Conservation (phyloP, 2,888 invertebrate genomes). For the Conomelus anceps region DNA sequence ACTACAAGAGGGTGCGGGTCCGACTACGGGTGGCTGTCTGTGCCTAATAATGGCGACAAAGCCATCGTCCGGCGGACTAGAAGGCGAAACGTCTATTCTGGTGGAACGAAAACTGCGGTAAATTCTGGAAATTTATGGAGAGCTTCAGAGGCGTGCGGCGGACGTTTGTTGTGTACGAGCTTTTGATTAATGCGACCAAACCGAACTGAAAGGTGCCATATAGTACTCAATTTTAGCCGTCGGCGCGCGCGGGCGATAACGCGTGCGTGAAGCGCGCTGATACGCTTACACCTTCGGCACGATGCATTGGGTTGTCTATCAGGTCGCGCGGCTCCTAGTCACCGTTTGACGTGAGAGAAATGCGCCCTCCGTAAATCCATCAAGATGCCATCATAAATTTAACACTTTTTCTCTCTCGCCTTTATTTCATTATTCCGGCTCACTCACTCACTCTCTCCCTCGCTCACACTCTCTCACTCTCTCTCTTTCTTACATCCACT, state of each 20-base stretch:
- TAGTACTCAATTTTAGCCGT: neutral
- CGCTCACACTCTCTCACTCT: neutral
- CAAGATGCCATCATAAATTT: neutral
- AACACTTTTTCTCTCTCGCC: neutral
- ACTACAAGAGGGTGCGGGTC: neutral
- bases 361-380: neutral
- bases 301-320: neutral
- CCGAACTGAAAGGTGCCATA: neutral
- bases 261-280: neutral
- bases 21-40: neutral
- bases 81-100: neutral
- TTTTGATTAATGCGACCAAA: neutral
- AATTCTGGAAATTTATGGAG: neutral
- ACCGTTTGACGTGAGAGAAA: neutral
- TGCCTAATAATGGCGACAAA: too few relatives aligned
- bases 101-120: neutral
- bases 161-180: neutral
- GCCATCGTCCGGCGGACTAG: neutral
- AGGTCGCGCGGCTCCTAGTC: neutral
- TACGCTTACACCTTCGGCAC: neutral
- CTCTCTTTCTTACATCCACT: neutral
- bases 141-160: neutral
- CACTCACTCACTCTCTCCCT: neutral
- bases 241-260: neutral
- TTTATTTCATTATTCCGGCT: neutral